Percentiles rank a stretch among this genome's conserved stretches.
Conservation (phyloP, 2,888 invertebrate species). For the Phyllotreta striolata region DNA sequence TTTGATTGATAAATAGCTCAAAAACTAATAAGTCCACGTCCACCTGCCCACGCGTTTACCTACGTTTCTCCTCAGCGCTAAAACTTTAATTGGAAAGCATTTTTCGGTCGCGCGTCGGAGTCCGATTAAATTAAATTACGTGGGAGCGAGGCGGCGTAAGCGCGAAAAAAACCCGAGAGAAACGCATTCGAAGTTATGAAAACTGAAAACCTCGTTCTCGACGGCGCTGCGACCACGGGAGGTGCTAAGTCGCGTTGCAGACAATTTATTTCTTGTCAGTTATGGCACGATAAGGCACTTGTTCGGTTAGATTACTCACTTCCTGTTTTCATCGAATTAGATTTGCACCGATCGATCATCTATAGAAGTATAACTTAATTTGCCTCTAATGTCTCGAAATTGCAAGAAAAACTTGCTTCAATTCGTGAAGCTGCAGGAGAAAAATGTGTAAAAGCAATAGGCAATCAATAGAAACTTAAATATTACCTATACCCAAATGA, state of each 20-base stretch:
- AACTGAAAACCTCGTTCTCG: slow-evolving; percentile 17
- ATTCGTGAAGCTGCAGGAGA: no score
- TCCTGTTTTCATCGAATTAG: slow-evolving; percentile 9
- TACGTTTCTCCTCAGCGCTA: neutral
- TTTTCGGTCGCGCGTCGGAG: neutral
- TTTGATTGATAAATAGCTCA: no score
- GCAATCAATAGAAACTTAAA: no score
- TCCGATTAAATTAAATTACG: slow-evolving; percentile 24
- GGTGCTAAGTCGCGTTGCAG: slow-evolving; percentile 23
- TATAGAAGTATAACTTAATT: neutral
- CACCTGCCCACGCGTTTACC: neutral
- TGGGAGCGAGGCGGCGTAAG: slow-evolving; percentile 15
- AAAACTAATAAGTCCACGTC: neutral
- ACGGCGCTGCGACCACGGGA: slow-evolving; percentile 17
- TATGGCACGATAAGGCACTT: slow-evolving; percentile 18
- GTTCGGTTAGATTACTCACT: slow-evolving; percentile 3
- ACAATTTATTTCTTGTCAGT: slow-evolving; percentile 23
- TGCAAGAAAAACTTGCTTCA: no score
- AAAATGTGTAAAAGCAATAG: no score
- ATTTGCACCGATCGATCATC: neutral
- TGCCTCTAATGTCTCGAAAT: no score
- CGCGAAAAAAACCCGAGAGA: slow-evolving; percentile 9
- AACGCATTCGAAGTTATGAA: slow-evolving; percentile 19
- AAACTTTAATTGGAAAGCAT: slow-evolving; percentile 4
- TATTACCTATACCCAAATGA: no score